Conservation (phyloP, 2,888 invertebrate species). For the Xestoiulus laeticollis region DNA sequence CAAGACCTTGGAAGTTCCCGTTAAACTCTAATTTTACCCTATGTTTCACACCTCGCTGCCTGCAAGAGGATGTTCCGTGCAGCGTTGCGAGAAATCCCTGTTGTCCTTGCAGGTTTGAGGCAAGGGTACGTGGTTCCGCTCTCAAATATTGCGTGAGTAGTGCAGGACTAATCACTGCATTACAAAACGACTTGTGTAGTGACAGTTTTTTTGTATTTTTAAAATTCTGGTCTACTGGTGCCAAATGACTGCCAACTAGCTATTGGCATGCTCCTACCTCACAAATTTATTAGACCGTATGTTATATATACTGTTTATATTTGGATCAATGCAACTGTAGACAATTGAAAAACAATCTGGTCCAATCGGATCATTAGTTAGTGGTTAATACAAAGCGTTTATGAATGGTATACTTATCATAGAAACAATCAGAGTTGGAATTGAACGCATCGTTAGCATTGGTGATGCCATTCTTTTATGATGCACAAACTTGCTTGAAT, state of each 20-base stretch:
- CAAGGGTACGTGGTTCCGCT: conserved; percentile 41
- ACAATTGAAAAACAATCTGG: not conserved
- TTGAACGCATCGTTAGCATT: not conserved
- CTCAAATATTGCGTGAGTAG: not conserved
- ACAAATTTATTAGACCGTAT: not conserved
- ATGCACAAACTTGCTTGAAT: no score
- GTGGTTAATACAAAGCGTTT: not conserved
- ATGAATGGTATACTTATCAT: not conserved
- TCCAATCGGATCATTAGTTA: not conserved
- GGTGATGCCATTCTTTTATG: not conserved
- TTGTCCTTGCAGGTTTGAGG: not conserved
- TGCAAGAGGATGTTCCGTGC: conserved; percentile 14
- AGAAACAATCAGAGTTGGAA: not conserved
- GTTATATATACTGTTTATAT: not conserved
- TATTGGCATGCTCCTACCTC: not conserved
- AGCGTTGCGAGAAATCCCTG: not conserved
- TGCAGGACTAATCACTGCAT: not conserved
- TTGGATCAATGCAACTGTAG: not conserved
- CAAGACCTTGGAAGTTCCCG: conserved; percentile 35
- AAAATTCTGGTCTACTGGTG: not conserved
- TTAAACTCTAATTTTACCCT: conserved; percentile 35
- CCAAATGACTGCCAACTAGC: not conserved
- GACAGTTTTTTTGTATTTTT: not conserved
- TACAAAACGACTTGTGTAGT: not conserved
- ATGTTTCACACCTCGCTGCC: conserved; percentile 36